Percentiles rank a stretch among this genome's conserved stretches.
Conservation (phyloP, 2,888 invertebrate genomes). For the Hypomecis punctinalis region DNA sequence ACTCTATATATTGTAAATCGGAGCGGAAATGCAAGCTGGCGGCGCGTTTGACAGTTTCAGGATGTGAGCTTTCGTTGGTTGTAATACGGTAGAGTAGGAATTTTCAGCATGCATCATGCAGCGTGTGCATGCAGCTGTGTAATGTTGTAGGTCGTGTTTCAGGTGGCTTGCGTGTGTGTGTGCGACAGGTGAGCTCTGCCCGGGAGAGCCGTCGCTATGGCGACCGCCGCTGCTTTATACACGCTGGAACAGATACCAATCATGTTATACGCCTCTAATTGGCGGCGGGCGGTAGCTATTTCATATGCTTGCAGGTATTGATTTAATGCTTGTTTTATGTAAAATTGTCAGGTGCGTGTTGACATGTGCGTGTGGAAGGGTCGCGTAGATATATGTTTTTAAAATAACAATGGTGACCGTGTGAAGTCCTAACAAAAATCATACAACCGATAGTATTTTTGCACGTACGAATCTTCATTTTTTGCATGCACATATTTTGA, state of each 20-base stretch:
- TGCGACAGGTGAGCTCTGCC: conserved; percentile 71
- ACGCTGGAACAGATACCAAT: conserved; percentile 39
- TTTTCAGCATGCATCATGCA: conserved; percentile 46
- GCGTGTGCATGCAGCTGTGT: conserved; percentile 65
- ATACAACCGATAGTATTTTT: no score
- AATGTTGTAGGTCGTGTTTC: conserved; percentile 56
- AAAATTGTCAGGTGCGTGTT: no score
- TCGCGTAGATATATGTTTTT: no score
- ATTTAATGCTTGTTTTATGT: conserved; percentile 18
- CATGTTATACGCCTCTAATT: conserved; percentile 29
- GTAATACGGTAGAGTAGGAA: conserved; percentile 59
- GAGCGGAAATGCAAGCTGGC: conserved; percentile 49
- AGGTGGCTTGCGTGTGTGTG: conserved; percentile 58
- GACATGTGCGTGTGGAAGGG: no score
- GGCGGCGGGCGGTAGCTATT: conserved; percentile 17
- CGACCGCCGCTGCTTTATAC: conserved; percentile 69
- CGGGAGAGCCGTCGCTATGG: conserved; percentile 73
- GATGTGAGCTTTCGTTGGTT: conserved; percentile 48
- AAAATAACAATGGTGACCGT: no score
- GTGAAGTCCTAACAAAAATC: no score
- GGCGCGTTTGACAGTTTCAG: conserved; percentile 26
- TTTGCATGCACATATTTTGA: no score
- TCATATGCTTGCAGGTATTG: conserved; percentile 24
- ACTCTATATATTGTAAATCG: conserved; percentile 54
- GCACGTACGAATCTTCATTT: no score